Base-by-base conservation (phyloP, 1,140 invertebrate genomes). In the Drosophila setifemur region DNA sequence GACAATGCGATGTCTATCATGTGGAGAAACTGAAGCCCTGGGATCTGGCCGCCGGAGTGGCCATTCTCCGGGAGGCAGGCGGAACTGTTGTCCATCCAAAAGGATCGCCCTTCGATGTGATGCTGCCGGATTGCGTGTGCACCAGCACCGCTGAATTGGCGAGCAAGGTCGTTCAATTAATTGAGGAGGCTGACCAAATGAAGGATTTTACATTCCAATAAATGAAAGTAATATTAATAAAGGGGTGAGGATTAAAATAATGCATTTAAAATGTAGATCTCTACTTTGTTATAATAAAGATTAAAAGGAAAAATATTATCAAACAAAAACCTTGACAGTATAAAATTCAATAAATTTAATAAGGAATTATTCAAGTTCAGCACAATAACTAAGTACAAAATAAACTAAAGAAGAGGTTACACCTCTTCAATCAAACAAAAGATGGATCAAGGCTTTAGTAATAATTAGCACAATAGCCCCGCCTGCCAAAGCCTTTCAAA, bases 41-140 rank as follows among this genome's bases (percentile, higher is more conserved):
- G 94, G 94, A 95, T 82, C 93, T 94, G 19, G 94, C 94, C 12
- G 94, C 93, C 2, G 94, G 93, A n/a, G 92, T 91, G 61, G 61
- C 96, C 16, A 95, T 96, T 50, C 92, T 95, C 2, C 90, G 91
- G 73, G 96, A 96, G 92, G 95, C 96, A 37, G 96, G 96, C 11
- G 96, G 95, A 9, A 79, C 91, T 57, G 91, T 95, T 2, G 87
- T 93, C 33, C 93, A 95, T 74, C 93, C 94, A 3, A 91, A 91
- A 73, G 94, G 94, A 26, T 91, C 90, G 37, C 90, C 92, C 78
- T 92, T 95, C 31, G 91, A 95, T 88, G 82, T 95, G 7, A 93
- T 95, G 92, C 91, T 91, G 19, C 92, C 94, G 7, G 91, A 93
- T 64, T 92, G 95, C 9, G 86, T 95, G 31, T 93, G 93, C 60